A percentile compares a stretch with the other conserved stretches of the same genome.
Evolutionary conservation across 2,113 vertebrate species (phyloP).

Genomic region (Meleagris gallopavo): DNA sequence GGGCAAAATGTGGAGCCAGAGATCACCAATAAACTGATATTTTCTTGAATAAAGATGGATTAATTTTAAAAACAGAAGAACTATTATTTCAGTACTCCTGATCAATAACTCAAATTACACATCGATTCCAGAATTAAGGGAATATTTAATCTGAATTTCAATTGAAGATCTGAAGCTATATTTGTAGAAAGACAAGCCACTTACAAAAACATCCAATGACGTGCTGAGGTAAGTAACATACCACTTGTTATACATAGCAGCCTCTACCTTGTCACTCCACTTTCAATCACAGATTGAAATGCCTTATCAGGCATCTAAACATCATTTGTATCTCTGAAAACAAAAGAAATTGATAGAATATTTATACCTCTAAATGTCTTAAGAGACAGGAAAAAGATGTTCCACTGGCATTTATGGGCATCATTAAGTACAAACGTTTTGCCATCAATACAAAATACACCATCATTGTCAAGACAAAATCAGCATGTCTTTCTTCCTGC

Average conservation of each 20-base stretch:
- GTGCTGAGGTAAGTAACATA: neutral
- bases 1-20: neutral
- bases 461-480: neutral
- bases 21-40: conserved; percentile 18
- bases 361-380: conserved; percentile 3
- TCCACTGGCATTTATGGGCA: conserved; percentile 5
- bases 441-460: neutral
- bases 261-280: neutral
- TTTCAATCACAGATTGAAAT: neutral
- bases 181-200: neutral
- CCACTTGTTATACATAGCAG: neutral
- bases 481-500: neutral
- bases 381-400: neutral
- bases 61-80: conserved; percentile 5
- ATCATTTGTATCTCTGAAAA: conserved; percentile 1
- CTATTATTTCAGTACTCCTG: neutral
- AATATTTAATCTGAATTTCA: neutral
- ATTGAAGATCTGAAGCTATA: neutral
- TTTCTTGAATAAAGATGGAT: conserved; percentile 36
- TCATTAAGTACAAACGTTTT: conserved; percentile 14
- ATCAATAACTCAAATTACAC: neutral
- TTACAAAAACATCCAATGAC: neutral
- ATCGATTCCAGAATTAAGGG: neutral
- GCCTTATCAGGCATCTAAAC: conserved; percentile 11
- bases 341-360: conserved; percentile 6